These are phyloP conservation scores for Porites australiensis DNA, from an alignment of 64 coral and sea anemone species.

Conservation along the genomic window DNA sequence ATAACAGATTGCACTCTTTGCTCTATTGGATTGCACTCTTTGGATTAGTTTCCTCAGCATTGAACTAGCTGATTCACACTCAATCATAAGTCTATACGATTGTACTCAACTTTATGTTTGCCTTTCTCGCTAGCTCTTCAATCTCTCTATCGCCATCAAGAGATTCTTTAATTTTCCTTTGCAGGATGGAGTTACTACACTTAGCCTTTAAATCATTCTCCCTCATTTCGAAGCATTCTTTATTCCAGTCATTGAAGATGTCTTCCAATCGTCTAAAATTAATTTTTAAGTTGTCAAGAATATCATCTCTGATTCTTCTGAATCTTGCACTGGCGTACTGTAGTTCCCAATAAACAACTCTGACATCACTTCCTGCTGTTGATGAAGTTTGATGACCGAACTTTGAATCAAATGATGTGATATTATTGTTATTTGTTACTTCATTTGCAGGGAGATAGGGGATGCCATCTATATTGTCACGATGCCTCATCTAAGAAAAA, in stretches of 20 bases:
- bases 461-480: background rate
- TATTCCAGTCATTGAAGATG: no score
- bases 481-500: slow-evolving; percentile 8
- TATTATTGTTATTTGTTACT: no score
- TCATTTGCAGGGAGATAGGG: no score
- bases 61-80: background rate
- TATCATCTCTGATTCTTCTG: no score
- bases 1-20: no score
- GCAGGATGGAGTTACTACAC: background rate
- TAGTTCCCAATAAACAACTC: background rate
- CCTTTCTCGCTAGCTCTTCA: background rate
- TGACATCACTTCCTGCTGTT: background rate
- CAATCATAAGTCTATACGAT: background rate
- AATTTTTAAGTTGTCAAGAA: background rate
- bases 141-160: background rate
- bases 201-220: background rate
- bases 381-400: no score
- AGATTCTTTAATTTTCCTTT: slow-evolving; percentile 10
- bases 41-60: no score
- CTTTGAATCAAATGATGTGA: no score
- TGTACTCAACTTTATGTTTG: background rate
- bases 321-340: no score
- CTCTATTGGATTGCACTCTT: no score
- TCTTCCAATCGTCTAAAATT: no score
- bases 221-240: slow-evolving; percentile 6